Percentiles rank a stretch among this genome's conserved stretches.
Evolutionary conservation across 2,888 invertebrate species (phyloP).

Genomic region (Onthophagus sagittarius): DNA sequence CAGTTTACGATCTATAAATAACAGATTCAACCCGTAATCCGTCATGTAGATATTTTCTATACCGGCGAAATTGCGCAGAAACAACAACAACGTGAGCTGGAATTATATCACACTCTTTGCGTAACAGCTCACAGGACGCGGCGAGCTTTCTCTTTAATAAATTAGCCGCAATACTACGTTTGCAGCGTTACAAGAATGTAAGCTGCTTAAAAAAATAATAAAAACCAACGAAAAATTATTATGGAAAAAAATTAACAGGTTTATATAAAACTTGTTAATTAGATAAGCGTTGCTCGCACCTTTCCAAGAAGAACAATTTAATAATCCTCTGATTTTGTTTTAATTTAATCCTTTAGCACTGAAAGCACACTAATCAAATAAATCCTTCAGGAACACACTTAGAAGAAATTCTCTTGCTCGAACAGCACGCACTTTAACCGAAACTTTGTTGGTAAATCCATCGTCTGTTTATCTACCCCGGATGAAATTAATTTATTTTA

Average conservation of each 20-base stretch:
- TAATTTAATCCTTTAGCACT: background rate
- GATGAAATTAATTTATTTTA: background rate
- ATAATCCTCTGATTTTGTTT: background rate
- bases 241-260: background rate
- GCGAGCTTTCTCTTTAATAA: constrained; percentile 31
- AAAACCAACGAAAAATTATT: background rate
- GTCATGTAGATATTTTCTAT: background rate
- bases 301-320: background rate
- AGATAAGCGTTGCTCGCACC: background rate
- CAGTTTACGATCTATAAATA: background rate
- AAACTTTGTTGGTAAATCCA: constrained; percentile 42
- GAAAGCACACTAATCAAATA: background rate
- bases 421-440: constrained; percentile 41
- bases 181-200: background rate
- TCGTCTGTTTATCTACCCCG: constrained; percentile 25
- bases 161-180: constrained; percentile 26
- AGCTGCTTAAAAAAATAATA: background rate
- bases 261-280: background rate
- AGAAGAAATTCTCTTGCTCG: constrained; percentile 27
- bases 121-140: constrained; percentile 27
- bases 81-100: constrained; percentile 14
- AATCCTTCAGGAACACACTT: constrained; percentile 10
- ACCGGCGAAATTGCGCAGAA: background rate
- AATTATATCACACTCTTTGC: constrained; percentile 32
- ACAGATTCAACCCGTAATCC: background rate